phyloP scores from a whole-genome alignment of 2,113 vertebrate genomes.

The Oxygymnocypris stewartii region DNA sequence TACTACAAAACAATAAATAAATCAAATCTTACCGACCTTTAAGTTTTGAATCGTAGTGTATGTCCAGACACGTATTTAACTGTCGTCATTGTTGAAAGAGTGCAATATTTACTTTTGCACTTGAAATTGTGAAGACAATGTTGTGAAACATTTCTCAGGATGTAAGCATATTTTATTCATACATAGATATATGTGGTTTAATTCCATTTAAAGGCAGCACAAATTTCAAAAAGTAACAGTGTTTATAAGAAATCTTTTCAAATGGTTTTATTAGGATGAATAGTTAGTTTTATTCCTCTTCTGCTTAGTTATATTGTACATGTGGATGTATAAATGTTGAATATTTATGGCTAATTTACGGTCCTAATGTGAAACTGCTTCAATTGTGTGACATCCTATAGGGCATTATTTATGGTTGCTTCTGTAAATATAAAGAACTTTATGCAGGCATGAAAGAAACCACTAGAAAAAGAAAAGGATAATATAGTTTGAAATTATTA shows the following conservation, averaged over 20 bases:
- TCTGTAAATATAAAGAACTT: constrained; percentile 45
- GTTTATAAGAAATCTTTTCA: constrained; percentile 43
- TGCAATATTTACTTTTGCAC: constrained; percentile 49
- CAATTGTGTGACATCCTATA: constrained; percentile 36
- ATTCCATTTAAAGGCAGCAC: constrained; percentile 56
- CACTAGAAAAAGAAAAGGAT: neutral
- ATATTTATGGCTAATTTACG: constrained; percentile 9
- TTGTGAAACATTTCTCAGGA: constrained; percentile 62
- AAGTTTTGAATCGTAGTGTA: constrained; percentile 19
- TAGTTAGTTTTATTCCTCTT: neutral
- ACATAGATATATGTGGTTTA: constrained; percentile 34
- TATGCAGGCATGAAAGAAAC: constrained; percentile 23
- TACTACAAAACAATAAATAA: too few species aligned
- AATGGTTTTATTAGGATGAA: constrained; percentile 16
- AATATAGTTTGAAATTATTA: constrained; percentile 30
- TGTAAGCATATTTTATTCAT: constrained; percentile 41
- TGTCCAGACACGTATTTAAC: neutral
- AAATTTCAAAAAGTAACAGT: constrained; percentile 37
- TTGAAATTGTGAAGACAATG: constrained; percentile 28
- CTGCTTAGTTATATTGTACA: constrained; percentile 39
- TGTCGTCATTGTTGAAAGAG: constrained; percentile 22
- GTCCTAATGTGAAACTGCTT: neutral
- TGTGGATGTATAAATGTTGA: constrained; percentile 16
- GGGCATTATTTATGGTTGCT: constrained; percentile 45
- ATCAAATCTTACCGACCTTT: neutral